A percentile compares a stretch with the other conserved stretches of the same genome.
These are phyloP conservation scores for Tuberolachnus salignus DNA, from an alignment of 2,888 invertebrate genomes.

Conservation along the genomic window DNA sequence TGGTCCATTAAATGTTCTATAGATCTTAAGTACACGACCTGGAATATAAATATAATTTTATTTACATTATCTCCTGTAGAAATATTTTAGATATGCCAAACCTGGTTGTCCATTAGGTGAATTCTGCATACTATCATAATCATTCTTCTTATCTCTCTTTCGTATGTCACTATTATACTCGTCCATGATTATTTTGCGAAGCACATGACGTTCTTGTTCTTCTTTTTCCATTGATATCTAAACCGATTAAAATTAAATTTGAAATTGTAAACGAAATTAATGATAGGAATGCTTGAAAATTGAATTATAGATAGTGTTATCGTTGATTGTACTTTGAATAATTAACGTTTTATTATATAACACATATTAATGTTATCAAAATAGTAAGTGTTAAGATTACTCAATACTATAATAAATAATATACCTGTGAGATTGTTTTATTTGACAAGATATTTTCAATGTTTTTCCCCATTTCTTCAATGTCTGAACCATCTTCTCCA, in stretches of 20 bases:
- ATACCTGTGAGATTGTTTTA: slow-evolving; percentile 86
- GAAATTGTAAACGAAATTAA: not conserved
- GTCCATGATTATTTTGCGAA: slow-evolving; percentile 89
- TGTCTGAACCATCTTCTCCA: slow-evolving; percentile 92
- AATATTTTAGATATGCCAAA: slow-evolving; percentile 29
- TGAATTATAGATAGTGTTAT: too few relatives aligned
- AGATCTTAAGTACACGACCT: slow-evolving; percentile 86
- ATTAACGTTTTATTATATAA: not conserved
- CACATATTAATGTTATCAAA: not conserved
- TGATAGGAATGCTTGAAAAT: too few relatives aligned
- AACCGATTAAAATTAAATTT: slow-evolving; percentile 56
- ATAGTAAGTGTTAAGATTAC: too few relatives aligned
- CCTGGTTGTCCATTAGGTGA: slow-evolving; percentile 59
- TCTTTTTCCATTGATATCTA: slow-evolving; percentile 88
- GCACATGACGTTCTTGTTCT: slow-evolving; percentile 91
- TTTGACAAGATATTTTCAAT: slow-evolving; percentile 97
- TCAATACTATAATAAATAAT: too few relatives aligned
- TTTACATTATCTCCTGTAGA: not conserved
- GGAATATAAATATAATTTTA: slow-evolving; percentile 57
- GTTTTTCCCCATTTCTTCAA: slow-evolving; percentile 97
- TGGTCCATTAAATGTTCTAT: slow-evolving; percentile 85
- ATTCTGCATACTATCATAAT: slow-evolving; percentile 64
- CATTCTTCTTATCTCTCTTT: slow-evolving; percentile 70
- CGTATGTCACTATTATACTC: slow-evolving; percentile 70
- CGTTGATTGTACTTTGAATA: too few relatives aligned